Evolutionary conservation across 2,113 vertebrate genomes (phyloP).

Genomic region (Marmota flaviventris): DNA sequence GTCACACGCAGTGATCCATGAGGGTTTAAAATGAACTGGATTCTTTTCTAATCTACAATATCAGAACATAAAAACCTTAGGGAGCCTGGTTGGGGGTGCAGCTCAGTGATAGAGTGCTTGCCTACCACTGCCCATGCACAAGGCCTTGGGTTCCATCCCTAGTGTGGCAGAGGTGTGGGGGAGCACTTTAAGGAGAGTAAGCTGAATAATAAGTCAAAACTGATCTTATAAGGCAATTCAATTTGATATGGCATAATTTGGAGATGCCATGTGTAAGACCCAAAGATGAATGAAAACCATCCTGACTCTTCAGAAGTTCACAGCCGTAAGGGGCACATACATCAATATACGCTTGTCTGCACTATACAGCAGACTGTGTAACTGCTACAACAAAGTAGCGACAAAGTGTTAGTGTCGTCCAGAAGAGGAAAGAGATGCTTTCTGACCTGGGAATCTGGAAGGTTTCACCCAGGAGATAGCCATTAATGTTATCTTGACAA

Average conservation of each 20-base stretch:
- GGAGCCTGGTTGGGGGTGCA: background rate
- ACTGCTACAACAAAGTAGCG: background rate
- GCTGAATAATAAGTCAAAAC: background rate
- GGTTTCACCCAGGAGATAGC: background rate
- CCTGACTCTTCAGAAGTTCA: too few species aligned
- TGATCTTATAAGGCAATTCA: background rate
- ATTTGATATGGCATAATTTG: background rate
- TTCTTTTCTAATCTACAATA: constrained; percentile 12
- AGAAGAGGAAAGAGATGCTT: background rate
- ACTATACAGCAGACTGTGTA: background rate
- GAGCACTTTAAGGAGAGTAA: background rate
- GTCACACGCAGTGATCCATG: background rate
- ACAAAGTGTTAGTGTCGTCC: background rate
- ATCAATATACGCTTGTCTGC: background rate
- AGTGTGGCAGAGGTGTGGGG: too few species aligned
- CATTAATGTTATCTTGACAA: background rate
- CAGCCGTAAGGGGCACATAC: background rate
- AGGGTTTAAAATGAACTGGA: background rate
- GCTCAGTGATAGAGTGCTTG: background rate
- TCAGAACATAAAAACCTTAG: background rate
- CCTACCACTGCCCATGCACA: background rate
- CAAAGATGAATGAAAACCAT: background rate
- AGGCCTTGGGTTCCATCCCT: background rate
- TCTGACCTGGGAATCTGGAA: background rate
- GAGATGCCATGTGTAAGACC: background rate